Conservation (phyloP, 64 coral and sea anemone genomes). For the Platygyra sinensis region DNA sequence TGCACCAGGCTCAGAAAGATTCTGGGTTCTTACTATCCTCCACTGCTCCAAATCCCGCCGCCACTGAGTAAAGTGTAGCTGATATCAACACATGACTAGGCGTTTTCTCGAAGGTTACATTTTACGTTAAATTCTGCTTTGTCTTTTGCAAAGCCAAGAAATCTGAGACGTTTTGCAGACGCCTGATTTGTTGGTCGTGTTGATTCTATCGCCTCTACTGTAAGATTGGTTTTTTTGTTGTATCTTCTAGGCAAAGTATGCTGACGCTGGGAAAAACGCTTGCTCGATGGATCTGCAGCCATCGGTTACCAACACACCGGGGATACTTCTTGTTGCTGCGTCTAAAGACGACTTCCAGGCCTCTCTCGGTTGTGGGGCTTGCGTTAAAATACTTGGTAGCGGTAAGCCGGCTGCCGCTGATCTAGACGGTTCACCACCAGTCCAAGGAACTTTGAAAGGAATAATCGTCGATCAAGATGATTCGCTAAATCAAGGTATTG, state of each 20-base stretch:
- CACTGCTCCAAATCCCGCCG: too few species aligned
- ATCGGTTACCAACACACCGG: slow-evolving; percentile 10
- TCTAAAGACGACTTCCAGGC: slow-evolving; percentile 36
- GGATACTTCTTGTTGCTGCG: slow-evolving; percentile 42
- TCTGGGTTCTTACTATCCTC: too few species aligned
- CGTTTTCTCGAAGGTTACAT: too few species aligned
- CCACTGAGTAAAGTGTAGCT: too few species aligned
- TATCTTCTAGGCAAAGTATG: slow-evolving; percentile 55
- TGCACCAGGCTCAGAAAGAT: not conserved
- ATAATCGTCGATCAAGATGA: slow-evolving; percentile 41
- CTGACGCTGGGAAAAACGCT: slow-evolving; percentile 48
- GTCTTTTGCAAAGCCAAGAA: too few species aligned
- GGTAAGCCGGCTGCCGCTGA: slow-evolving; percentile 33
- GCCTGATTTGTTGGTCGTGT: too few species aligned
- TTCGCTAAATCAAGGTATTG: slow-evolving; percentile 27
- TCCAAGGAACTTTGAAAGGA: slow-evolving; percentile 8
- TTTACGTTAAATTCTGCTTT: too few species aligned
- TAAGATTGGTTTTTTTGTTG: not conserved
- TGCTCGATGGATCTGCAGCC: slow-evolving; percentile 66
- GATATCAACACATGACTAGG: too few species aligned
- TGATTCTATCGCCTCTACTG: not conserved
- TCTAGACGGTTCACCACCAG: slow-evolving; percentile 16
- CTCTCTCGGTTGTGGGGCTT: slow-evolving; percentile 71
- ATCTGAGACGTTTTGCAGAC: too few species aligned
- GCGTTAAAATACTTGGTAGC: slow-evolving; percentile 48